Base-by-base conservation (phyloP, 1,140 invertebrate species). In the Plutomurus gul region DNA sequence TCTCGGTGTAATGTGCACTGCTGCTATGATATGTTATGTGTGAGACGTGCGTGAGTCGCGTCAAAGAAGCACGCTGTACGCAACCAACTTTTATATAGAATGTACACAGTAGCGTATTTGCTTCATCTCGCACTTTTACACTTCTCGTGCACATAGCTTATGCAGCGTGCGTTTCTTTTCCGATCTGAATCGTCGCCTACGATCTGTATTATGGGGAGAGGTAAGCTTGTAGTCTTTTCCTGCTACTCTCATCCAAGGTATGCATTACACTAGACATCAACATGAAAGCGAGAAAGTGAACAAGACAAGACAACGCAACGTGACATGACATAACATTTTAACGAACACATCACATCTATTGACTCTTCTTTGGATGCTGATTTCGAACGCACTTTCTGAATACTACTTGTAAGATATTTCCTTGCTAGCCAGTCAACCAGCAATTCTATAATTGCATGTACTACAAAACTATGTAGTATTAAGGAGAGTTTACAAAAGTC, bases 251-350 rank as follows among this genome's bases (percentile, higher is more conserved):
- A n/a, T n/a, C n/a, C n/a, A n/a, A n/a, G n/a, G n/a, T 20, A 4
- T 25, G 20, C 47, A n/a, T n/a, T n/a, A n/a, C n/a, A n/a, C n/a
- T 47, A 16, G 43, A 13, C 20, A 47, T 16, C 43, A 16, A 65
- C n/a, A n/a, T n/a, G n/a, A n/a, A n/a, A n/a, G n/a, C n/a, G n/a
- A n/a, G n/a, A n/a, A n/a, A n/a, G n/a, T n/a, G n/a, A n/a, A n/a
- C n/a, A n/a, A n/a, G n/a, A n/a, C n/a, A n/a, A n/a, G 51, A 56
- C 51, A 56, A 56, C 51, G 51, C 51, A 56, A 56, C 51, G 51
- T 56, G 51, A 56, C 51, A 56, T 16, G 39, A 43, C 39, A 43
- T 43, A 56, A 56, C 11, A 25, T 56, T 13, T 56, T 56, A 56
- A 22, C 20, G 20, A 51, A 22, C 20, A 22, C 20, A 51, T 18